These are phyloP conservation scores for Thaumetopoea pityocampa DNA, from an alignment of 1,140 invertebrate species.

Conservation along the genomic window DNA sequence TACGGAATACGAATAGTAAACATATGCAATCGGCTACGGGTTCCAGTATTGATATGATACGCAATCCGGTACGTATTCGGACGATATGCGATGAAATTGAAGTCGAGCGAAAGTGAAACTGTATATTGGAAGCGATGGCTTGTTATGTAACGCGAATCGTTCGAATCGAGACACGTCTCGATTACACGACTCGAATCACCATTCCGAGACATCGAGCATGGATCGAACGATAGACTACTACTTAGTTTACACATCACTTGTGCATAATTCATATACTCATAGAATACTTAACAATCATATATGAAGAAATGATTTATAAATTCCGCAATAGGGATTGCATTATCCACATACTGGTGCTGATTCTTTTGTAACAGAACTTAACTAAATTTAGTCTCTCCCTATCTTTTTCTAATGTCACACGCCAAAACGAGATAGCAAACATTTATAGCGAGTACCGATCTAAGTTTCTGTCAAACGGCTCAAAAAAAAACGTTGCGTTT, in stretches of 20 bases:
- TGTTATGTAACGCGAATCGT: constrained; percentile 15
- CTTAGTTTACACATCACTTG: constrained; percentile 8
- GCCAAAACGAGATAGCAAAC: too few relatives aligned
- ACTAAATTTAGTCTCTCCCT: too few relatives aligned
- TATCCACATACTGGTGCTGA: too few relatives aligned
- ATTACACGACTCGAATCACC: constrained; percentile 25
- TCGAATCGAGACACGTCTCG: constrained; percentile 12
- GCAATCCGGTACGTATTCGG: constrained; percentile 17
- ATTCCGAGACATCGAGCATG: constrained; percentile 31
- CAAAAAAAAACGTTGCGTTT: too few relatives aligned
- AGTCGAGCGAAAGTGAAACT: constrained; percentile 65
- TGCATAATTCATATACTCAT: neutral
- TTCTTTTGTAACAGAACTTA: too few relatives aligned
- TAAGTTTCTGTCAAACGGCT: too few relatives aligned
- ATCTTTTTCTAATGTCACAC: too few relatives aligned
- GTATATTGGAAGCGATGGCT: constrained; percentile 34
- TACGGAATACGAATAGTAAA: too few relatives aligned
- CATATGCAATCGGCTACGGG: constrained; percentile 28
- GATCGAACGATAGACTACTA: constrained; percentile 3
- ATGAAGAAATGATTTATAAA: constrained; percentile 10
- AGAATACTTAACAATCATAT: constrained; percentile 7
- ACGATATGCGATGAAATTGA: constrained; percentile 37
- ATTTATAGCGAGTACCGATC: too few relatives aligned
- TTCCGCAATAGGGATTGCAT: neutral
- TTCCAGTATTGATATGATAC: constrained; percentile 25